Base-by-base conservation (phyloP, 2,888 invertebrate genomes). In the Acrobasis repandana region DNA sequence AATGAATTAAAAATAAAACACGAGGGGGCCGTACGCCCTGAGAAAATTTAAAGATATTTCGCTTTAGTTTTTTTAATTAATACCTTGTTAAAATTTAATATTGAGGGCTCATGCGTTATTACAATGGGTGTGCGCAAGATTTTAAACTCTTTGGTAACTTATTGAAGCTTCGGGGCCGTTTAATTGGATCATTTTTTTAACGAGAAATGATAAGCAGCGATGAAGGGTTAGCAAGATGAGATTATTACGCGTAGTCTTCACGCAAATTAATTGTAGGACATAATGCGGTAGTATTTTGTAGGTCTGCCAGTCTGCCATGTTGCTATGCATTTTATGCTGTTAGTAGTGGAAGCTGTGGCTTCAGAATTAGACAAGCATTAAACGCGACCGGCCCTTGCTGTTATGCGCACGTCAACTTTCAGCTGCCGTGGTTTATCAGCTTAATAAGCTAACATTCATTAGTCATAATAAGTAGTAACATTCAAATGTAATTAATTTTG, bases 1-100 rank as follows among this genome's bases (percentile, higher is more conserved):
- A 90, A 90, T 89, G 90, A 90, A 90, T 90, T 90, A 88, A 91
- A 90, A 91, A 91, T 86, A 90, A 91, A 90, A 86, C 70, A 71
- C 82, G 80, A 85, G 87, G 86, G 86, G 86, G 85, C 84, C 80
- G 85, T 74, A 79, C 83, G 86, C 82, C 88, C 88, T 90, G 90
- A 90, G 90, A 90, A 91, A 90, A 90, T 86, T 90, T 85, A 86
- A 90, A 90, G 80, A 87, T 85, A 88, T 90, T 68, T 90, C 87
- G 91, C 91, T 90, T 92, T 90, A 89, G 85, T 91, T 91, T 92
- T 92, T 91, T 92, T 90, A 91, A 91, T 92, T 92, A 90, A 91
- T 92, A 91, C 92, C 92, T 92, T 92, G 92, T 92, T 92, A 92
- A 92, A 91, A 90, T 91, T 91, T 91, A 90, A 92, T 92, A 91